Evolutionary conservation across 2,888 invertebrate species (phyloP).

Genomic region (Blastobasis lacticolella): DNA sequence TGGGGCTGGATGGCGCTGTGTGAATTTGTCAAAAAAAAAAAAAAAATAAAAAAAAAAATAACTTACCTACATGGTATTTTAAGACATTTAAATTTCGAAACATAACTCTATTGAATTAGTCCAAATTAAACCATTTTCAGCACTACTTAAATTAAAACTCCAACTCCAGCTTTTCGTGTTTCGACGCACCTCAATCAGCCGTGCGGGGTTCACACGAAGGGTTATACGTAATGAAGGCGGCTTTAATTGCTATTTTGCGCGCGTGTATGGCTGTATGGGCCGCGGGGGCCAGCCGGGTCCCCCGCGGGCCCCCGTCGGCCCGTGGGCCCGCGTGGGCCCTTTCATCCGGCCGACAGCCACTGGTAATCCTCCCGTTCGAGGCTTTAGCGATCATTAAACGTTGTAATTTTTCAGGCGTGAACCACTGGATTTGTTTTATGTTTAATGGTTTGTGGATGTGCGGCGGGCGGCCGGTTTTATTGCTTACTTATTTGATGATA

Average conservation of each 20-base stretch:
- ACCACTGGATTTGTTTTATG: neutral
- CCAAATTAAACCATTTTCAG: too few species aligned
- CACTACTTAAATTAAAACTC: too few species aligned
- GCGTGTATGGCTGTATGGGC: conserved; percentile 21
- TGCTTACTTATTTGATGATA: neutral
- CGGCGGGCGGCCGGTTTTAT: neutral
- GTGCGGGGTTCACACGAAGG: conserved; percentile 23
- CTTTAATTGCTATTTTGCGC: conserved; percentile 64
- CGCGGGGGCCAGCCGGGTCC: conserved; percentile 14
- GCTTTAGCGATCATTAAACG: conserved; percentile 4
- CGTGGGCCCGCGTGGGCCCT: conserved; percentile 9
- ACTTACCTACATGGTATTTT: too few species aligned
- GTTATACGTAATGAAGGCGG: conserved; percentile 52
- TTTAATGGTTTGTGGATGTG: neutral
- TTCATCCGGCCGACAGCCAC: neutral
- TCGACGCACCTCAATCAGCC: conserved; percentile 28
- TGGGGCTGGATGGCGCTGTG: too few species aligned
- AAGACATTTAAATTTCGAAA: too few species aligned
- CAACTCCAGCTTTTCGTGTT: too few species aligned
- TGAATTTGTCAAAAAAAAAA: too few species aligned
- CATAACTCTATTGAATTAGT: too few species aligned
- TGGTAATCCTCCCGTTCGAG: conserved; percentile 18
- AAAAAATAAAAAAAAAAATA: too few species aligned
- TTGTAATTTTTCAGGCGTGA: too few species aligned
- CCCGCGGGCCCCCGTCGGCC: conserved; percentile 5